Percentiles rank a stretch among this genome's conserved stretches.
Evolutionary conservation across 2,888 invertebrate species (phyloP).

Genomic region (Gerris lacustris): DNA sequence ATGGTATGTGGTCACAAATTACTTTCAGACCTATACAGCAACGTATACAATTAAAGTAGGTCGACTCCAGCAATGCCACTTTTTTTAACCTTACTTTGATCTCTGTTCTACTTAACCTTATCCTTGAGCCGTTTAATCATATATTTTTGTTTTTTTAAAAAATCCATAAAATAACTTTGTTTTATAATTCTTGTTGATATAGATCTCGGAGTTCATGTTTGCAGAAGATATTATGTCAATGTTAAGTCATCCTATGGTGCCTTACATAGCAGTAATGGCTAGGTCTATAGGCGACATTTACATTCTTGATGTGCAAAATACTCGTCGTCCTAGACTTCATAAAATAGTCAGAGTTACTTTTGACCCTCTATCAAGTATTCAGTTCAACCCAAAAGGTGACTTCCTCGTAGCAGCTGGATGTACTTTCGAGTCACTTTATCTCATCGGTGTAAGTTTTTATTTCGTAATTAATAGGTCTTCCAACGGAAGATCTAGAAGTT

Average conservation of each 20-base stretch:
- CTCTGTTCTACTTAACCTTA: too few relatives aligned
- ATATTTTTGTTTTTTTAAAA: too few relatives aligned
- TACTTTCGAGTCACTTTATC: background rate
- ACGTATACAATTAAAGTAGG: too few relatives aligned
- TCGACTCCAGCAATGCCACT: too few relatives aligned
- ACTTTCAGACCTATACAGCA: too few relatives aligned
- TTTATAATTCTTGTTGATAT: background rate
- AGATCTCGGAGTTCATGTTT: background rate
- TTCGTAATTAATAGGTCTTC: background rate
- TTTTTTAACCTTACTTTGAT: too few relatives aligned
- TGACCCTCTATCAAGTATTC: background rate
- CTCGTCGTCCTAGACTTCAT: background rate
- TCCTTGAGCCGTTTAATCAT: too few relatives aligned
- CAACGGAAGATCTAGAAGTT: background rate
- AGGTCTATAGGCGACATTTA: background rate
- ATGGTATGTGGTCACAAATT: too few relatives aligned
- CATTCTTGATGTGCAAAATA: background rate
- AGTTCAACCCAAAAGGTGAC: background rate
- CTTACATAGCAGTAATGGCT: background rate
- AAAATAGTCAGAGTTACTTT: background rate
- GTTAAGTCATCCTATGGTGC: background rate
- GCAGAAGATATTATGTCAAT: background rate
- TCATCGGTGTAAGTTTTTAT: background rate
- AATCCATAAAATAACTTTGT: too few relatives aligned
- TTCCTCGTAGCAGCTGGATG: background rate